Evolutionary conservation across 2,113 vertebrate species (phyloP), one percentile per base, ranked within the genome.

Genomic region (Semicossyphus pulcher): DNA sequence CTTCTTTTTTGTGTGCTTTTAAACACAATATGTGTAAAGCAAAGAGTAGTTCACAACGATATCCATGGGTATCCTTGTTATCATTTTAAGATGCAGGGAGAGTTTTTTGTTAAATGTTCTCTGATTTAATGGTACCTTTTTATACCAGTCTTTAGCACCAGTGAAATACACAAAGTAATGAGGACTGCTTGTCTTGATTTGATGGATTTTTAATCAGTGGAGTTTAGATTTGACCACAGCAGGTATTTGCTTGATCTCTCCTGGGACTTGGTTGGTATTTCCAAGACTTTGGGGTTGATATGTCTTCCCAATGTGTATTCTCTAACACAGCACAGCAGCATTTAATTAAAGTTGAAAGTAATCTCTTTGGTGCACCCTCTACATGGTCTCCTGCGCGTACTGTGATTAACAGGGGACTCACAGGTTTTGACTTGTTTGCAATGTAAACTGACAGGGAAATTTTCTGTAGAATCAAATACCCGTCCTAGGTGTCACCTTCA

Each of bases 311-410:
- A 61, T 85, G 65, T 86, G 83, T 88, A 62, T 81, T 75, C 69
- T 82, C 59, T 51, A 31, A 25, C 49, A 34, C 26, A 52, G 61
- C 62, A 76, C 80, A 76, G 78, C 73, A 77, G 80, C 62, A 64
- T 87, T 90, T 93, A 91, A 93, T 93, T 87, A 92, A 92, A 91
- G 88, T 75, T 81, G 75, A 84, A 78, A 78, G 49, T 76, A 68
- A 76, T 85, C 74, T 84, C 72, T 61, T 52, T 44, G 9, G 39
- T 44, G 48, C 39, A 34, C 75, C 71, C 63, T 52, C 25, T 20
- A 41, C 29, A 51, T n/a, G 20, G 44, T 78, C 62, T 57, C 47
- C 25, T 11, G 39, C 1, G 4, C 20, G 21, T 31, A 18, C 36
- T 25, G 47, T 12, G 41, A 76, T 76, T 67, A 83, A 31, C 44